A percentile compares a stretch with the other conserved stretches of the same genome.
These are phyloP conservation scores for Ameiurus melas DNA, from an alignment of 2,113 vertebrate species.

Conservation along the genomic window DNA sequence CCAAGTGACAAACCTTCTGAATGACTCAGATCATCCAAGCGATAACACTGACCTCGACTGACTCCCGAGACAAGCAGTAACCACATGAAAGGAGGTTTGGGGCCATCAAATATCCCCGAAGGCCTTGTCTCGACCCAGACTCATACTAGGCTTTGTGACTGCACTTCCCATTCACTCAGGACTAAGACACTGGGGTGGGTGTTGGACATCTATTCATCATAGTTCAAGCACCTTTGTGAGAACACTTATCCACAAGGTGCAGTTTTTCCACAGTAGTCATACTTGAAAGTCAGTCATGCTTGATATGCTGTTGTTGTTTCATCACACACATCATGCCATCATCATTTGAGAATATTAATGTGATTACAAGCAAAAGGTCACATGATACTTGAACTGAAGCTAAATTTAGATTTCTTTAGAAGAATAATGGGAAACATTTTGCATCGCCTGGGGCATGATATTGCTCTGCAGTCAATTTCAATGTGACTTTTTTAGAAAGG, in stretches of 20 bases:
- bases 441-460: not conserved
- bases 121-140: constrained; percentile 62
- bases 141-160: constrained; percentile 55
- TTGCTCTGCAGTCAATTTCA: not conserved
- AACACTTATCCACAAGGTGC: constrained; percentile 20
- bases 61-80: constrained; percentile 58
- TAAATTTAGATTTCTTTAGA: not conserved
- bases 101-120: constrained; percentile 62
- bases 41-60: constrained; percentile 70
- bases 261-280: not conserved
- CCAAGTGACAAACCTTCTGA: constrained; percentile 58
- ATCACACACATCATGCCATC: constrained; percentile 1
- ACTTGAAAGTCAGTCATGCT: constrained; percentile 2
- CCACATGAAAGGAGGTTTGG: constrained; percentile 72
- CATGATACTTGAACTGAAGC: not conserved
- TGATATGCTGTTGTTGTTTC: not conserved
- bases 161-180: constrained; percentile 49
- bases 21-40: constrained; percentile 69
- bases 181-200: constrained; percentile 31
- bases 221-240: constrained; percentile 4
- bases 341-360: not conserved
- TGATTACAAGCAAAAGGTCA: not conserved
- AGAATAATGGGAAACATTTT: not conserved
- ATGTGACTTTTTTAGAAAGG: not conserved
- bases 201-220: constrained; percentile 37